Evolutionary conservation across 2,888 invertebrate genomes (phyloP).

Genomic region (Macrophya alboannulata): DNA sequence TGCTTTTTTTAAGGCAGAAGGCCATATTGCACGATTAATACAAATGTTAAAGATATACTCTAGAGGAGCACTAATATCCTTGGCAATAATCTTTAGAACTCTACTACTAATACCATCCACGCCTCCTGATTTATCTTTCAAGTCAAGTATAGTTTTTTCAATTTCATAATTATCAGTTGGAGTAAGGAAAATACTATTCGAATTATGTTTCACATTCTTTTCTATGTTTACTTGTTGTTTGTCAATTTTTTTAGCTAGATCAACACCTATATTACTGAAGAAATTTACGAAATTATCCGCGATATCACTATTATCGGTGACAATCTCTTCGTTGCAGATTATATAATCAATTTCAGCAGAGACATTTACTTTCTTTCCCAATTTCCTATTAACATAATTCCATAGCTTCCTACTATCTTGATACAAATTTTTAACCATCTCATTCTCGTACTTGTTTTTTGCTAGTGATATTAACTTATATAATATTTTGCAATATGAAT

Average conservation of each 20-base stretch:
- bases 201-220: neutral
- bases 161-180: neutral
- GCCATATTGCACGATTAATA: neutral
- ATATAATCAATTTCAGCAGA: neutral
- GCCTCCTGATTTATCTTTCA: neutral
- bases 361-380: neutral
- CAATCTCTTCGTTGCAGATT: neutral
- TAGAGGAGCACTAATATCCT: neutral
- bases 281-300: neutral
- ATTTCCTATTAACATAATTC: neutral
- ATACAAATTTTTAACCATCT: neutral
- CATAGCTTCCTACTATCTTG: neutral
- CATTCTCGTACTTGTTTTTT: neutral
- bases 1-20: conserved; percentile 30
- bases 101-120: neutral
- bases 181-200: neutral
- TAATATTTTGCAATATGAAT: neutral
- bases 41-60: conserved; percentile 8
- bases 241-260: neutral
- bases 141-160: neutral
- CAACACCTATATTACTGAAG: neutral
- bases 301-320: neutral
- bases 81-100: neutral
- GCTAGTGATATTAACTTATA: neutral
- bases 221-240: neutral